phyloP scores from a whole-genome alignment of 1,140 invertebrate genomes.

The Hylaeus volcanicus region DNA sequence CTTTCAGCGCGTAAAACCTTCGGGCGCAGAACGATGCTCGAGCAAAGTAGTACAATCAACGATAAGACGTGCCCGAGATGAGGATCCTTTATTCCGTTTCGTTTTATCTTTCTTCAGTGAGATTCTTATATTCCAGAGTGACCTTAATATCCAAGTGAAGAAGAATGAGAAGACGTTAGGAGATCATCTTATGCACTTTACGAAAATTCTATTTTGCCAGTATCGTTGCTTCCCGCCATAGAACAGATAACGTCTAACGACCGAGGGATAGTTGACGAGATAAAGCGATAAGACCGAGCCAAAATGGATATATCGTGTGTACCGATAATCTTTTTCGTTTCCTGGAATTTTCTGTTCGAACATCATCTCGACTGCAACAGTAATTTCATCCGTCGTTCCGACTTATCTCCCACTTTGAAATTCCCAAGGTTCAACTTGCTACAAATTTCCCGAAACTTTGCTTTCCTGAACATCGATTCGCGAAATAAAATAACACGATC shows the following conservation, averaged over 20 bases:
- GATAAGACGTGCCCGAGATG: conserved; percentile 24
- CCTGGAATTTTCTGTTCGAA: too few relatives aligned
- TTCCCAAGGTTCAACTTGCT: neutral
- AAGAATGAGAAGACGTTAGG: conserved; percentile 37
- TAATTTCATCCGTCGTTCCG: neutral
- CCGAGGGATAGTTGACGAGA: neutral
- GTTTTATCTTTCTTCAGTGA: conserved; percentile 20
- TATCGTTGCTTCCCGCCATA: neutral
- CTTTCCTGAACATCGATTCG: too few relatives aligned
- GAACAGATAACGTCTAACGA: conserved; percentile 13
- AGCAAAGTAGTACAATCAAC: conserved; percentile 32
- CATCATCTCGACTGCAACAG: neutral
- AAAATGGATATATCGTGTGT: conserved; percentile 1
- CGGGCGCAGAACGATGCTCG: conserved; percentile 3
- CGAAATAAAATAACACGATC: too few relatives aligned
- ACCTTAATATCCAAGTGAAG: conserved; percentile 44
- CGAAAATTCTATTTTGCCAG: conserved; percentile 33
- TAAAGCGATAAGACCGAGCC: conserved; percentile 7
- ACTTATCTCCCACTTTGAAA: neutral
- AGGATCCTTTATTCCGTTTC: conserved; percentile 38
- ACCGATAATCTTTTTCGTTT: neutral
- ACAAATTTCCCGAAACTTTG: too few relatives aligned
- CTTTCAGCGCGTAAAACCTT: conserved; percentile 19
- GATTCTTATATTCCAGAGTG: conserved; percentile 43
- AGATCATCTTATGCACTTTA: conserved; percentile 38